Conservation (phyloP, 2,888 invertebrate species). For the Salpingus planirostris region DNA sequence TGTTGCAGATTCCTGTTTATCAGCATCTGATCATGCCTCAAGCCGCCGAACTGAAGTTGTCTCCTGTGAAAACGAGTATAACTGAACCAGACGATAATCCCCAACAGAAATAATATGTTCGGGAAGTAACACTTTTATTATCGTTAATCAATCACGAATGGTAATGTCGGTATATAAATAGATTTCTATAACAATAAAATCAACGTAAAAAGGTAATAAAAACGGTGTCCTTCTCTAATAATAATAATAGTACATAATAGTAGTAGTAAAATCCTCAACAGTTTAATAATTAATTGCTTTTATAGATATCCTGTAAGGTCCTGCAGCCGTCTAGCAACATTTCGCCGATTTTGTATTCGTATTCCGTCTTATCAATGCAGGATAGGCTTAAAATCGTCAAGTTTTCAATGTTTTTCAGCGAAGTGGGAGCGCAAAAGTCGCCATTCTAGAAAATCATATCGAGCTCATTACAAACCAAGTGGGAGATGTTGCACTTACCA, state of each 20-base stretch:
- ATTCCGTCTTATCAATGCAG: slow-evolving; percentile 36
- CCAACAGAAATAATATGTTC: no score
- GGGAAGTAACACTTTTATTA: no score
- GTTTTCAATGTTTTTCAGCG: neutral
- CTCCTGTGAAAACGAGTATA: no score
- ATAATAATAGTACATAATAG: no score
- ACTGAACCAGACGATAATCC: no score
- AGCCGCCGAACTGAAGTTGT: neutral
- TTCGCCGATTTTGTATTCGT: slow-evolving; percentile 40
- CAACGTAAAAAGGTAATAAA: neutral
- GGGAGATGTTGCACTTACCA: no score
- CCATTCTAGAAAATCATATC: slow-evolving; percentile 3
- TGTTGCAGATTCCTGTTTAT: slow-evolving; percentile 57
- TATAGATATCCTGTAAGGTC: slow-evolving; percentile 27
- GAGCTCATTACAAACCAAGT: no score
- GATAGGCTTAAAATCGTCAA: slow-evolving; percentile 36
- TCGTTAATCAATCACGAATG: no score
- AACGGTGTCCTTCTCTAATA: no score
- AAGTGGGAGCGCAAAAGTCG: neutral
- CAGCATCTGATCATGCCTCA: slow-evolving; percentile 54
- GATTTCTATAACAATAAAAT: neutral
- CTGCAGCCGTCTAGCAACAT: slow-evolving; percentile 46
- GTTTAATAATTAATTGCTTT: slow-evolving; percentile 39
- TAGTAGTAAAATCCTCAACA: no score
- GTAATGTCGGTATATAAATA: neutral